A percentile compares a stretch with the other conserved stretches of the same genome.
phyloP scores from a whole-genome alignment of 2,113 vertebrate species.

The Periophthalmodon schlosseri region DNA sequence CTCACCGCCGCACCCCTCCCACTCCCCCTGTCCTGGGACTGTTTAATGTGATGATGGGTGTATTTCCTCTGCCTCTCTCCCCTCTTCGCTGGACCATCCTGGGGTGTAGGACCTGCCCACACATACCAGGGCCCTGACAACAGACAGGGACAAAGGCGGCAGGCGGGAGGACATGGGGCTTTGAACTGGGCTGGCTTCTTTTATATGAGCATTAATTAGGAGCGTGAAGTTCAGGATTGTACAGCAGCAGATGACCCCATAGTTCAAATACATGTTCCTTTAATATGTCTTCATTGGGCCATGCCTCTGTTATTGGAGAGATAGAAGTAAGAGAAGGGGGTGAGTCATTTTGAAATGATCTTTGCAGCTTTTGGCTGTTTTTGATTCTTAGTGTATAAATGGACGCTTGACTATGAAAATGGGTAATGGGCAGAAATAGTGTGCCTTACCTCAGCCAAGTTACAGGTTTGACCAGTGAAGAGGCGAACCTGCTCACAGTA shows the following conservation, averaged over 20 bases:
- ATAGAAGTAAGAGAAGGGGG: neutral
- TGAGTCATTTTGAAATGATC: neutral
- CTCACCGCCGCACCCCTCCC: constrained; percentile 4
- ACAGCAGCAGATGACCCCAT: constrained; percentile 31
- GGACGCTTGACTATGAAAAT: too few species aligned
- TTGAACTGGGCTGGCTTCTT: constrained; percentile 45
- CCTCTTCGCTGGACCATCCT: constrained; percentile 39
- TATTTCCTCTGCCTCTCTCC: constrained; percentile 65
- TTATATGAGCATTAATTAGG: constrained; percentile 49
- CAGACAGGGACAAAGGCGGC: constrained; percentile 57
- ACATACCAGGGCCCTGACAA: constrained; percentile 74
- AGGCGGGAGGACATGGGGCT: constrained; percentile 38
- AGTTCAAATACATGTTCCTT: neutral
- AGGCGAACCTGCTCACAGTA: too few species aligned
- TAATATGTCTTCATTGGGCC: constrained; percentile 12
- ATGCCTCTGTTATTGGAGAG: neutral
- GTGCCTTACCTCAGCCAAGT: too few species aligned
- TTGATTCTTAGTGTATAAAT: neutral
- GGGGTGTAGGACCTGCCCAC: constrained; percentile 51
- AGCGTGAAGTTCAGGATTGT: constrained; percentile 10
- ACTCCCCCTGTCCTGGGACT: constrained; percentile 28
- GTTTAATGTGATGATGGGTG: constrained; percentile 63
- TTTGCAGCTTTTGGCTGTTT: neutral
- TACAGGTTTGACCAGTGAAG: too few species aligned
- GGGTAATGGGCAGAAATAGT: too few species aligned